A percentile compares a stretch with the other conserved stretches of the same genome.
phyloP scores from a whole-genome alignment of 2,888 invertebrate species.

The Patella depressa region DNA sequence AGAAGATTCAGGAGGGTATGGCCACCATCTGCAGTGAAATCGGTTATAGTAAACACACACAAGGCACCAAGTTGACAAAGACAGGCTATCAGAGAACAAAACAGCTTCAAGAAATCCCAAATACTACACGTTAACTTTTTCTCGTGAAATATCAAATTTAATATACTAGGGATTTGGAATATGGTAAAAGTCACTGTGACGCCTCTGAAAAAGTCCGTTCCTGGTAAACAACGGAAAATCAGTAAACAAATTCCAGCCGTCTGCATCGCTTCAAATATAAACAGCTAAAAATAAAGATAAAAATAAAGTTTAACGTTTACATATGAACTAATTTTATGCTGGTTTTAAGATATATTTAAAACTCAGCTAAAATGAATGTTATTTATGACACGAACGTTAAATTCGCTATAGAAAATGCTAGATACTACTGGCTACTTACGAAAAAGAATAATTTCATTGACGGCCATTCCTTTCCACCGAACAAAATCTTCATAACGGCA shows the following conservation, averaged over 20 bases:
- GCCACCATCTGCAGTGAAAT: conserved; percentile 46
- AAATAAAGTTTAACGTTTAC: background rate
- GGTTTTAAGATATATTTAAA: too few species aligned
- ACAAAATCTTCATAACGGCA: conserved; percentile 62
- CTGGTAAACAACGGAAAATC: conserved; percentile 67
- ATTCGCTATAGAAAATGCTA: background rate
- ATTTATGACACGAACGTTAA: too few species aligned
- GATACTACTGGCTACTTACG: conserved; percentile 46
- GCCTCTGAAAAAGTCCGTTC: conserved; percentile 64
- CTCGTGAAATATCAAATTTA: conserved; percentile 62
- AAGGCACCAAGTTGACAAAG: conserved; percentile 52
- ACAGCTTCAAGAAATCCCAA: conserved; percentile 44
- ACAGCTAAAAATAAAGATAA: conserved; percentile 44
- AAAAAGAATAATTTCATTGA: conserved; percentile 52
- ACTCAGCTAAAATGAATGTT: too few species aligned
- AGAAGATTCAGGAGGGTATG: conserved; percentile 40
- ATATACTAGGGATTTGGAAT: conserved; percentile 64
- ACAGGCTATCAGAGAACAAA: conserved; percentile 50
- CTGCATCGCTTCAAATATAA: conserved; percentile 53
- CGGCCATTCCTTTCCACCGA: conserved; percentile 68
- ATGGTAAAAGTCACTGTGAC: conserved; percentile 64
- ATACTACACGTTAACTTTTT: conserved; percentile 45
- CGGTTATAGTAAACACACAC: conserved; percentile 44
- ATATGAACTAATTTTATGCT: too few species aligned
- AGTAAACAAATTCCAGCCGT: conserved; percentile 65